Evolutionary conservation across 1,140 invertebrate species (phyloP), one percentile per base, ranked within the genome.

Genomic region (Achroia grisella): DNA sequence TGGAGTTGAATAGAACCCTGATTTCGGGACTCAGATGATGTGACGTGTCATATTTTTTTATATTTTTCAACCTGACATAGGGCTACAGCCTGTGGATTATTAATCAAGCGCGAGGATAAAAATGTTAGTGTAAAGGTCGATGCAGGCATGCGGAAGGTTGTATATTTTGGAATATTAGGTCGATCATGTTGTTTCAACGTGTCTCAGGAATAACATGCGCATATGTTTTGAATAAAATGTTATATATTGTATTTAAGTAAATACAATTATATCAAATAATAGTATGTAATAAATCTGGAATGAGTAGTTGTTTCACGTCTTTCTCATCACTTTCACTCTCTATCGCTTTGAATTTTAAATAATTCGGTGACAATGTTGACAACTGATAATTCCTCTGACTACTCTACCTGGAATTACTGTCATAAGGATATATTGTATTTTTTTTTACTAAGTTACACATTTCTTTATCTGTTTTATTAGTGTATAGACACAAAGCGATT

Each of bases 21-120:
- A 37, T 23, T 37, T 37, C 35, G 35, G 35, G 35, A 15, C 17
- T 37, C 35, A 10, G 14, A 37, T 37, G 35, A 37, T 37, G 35
- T 37, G 35, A 37, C 35, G 35, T 37, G 35, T 37, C 35, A 37
- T 37, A n/a, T 37, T 37, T 37, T 37, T 37, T 37, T 36, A 10
- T 14, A 14, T 15, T 37, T 35, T 37, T 37, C 14, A 37, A 37
- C 35, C 35, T 37, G 35, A 23, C 35, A 37, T 10, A 37, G 35
- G 35, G 17, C 15, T 37, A 37, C 10, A 37, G 2, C 15, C 35
- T 37, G 35, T 37, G 35, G 35, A 37, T 37, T 37, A 37, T 37
- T 37, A 37, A 37, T 37, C 35, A 37, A 37, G 14, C 14, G 14
- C 1, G 14, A 15, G 15, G 14, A 35, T 17, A 37, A 37, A 37